A percentile compares a stretch with the other conserved stretches of the same genome.
These are phyloP conservation scores for Ciconia boyciana DNA, from an alignment of 2,113 vertebrate genomes.

Conservation along the genomic window DNA sequence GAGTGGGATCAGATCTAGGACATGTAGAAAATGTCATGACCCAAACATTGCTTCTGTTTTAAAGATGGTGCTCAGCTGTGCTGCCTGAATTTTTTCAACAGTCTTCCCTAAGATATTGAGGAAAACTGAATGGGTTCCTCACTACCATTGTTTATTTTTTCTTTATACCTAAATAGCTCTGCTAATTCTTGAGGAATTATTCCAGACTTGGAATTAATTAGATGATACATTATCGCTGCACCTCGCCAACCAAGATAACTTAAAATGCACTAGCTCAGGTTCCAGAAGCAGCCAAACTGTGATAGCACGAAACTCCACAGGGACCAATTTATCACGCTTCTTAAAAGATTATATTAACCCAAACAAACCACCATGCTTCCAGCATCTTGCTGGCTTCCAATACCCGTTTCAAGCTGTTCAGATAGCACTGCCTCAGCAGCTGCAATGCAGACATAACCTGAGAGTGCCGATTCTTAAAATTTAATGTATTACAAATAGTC, in stretches of 20 bases:
- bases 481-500: not conserved
- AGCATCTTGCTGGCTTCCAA: not conserved
- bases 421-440: not conserved
- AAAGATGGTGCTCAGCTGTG: not conserved
- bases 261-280: not conserved
- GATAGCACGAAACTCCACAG: not conserved
- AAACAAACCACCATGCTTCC: not conserved
- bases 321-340: not conserved
- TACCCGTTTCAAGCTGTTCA: not conserved
- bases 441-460: not conserved
- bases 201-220: not conserved
- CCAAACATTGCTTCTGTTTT: not conserved
- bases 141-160: not conserved
- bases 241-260: not conserved
- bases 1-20: not conserved
- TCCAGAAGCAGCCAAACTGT: not conserved
- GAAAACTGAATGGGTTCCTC: not conserved
- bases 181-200: not conserved
- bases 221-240: not conserved
- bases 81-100: not conserved
- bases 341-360: not conserved
- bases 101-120: not conserved
- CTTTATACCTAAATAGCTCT: not conserved
- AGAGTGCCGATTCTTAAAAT: not conserved
- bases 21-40: not conserved